Evolutionary conservation across 2,797 vertebrate genomes (phyloP).

Genomic region (Melanotaenia parkinsoni): DNA sequence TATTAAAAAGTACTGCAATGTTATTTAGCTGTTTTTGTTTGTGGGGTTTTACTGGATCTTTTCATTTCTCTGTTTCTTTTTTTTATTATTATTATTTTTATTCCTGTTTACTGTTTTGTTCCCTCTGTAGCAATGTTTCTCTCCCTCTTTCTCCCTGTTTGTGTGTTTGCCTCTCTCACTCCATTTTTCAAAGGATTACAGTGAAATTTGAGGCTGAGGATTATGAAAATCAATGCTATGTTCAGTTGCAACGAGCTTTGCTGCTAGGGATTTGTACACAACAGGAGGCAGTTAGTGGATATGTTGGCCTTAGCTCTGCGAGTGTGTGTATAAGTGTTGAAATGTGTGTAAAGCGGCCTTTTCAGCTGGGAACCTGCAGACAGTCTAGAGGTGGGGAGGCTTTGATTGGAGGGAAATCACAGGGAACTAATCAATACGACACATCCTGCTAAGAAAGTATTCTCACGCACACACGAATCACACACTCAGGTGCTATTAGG

Average conservation of each 20-base stretch:
- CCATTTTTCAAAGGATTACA: slow-evolving; percentile 68
- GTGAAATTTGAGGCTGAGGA: slow-evolving; percentile 75
- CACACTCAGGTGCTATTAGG: slow-evolving; percentile 18
- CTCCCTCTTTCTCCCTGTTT: slow-evolving; percentile 11
- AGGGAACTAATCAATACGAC: slow-evolving; percentile 80
- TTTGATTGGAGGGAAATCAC: slow-evolving; percentile 74
- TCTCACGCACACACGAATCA: slow-evolving; percentile 32
- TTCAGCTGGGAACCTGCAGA: slow-evolving; percentile 69
- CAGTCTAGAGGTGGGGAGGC: slow-evolving; percentile 42
- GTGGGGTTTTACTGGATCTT: slow-evolving; percentile 13
- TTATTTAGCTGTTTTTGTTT: slow-evolving; percentile 5
- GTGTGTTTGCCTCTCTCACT: slow-evolving; percentile 30
- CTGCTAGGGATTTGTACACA: slow-evolving; percentile 62
- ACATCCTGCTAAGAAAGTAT: slow-evolving; percentile 74
- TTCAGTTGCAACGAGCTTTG: slow-evolving; percentile 69
- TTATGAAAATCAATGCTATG: slow-evolving; percentile 79
- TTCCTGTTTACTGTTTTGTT: slow-evolving; percentile 13
- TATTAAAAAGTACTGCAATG: not conserved
- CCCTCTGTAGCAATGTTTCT: not conserved
- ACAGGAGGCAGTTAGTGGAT: slow-evolving; percentile 52
- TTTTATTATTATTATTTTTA: not conserved
- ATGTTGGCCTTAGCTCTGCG: slow-evolving; percentile 19
- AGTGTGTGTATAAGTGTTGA: slow-evolving; percentile 34
- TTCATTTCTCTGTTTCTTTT: not conserved
- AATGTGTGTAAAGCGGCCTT: slow-evolving; percentile 60